These are phyloP conservation scores for Eilema caniola DNA, from an alignment of 2,888 invertebrate species.

Conservation along the genomic window DNA sequence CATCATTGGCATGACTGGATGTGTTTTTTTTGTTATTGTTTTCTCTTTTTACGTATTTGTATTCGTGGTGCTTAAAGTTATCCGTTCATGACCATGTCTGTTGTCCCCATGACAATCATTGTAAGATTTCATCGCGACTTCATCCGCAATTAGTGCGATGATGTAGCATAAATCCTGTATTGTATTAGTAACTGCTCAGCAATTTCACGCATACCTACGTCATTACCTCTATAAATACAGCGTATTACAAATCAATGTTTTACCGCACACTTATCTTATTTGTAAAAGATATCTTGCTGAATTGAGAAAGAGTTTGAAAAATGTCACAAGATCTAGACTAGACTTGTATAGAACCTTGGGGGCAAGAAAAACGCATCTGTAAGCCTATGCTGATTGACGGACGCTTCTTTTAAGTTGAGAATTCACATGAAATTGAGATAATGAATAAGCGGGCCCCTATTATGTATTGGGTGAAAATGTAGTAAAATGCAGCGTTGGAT, in stretches of 20 bases:
- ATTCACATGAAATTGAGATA: too few species aligned
- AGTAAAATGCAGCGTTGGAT: neutral
- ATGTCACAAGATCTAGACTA: neutral
- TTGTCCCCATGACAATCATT: neutral
- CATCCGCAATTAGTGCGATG: conserved; percentile 6
- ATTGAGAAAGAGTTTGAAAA: neutral
- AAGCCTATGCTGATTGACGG: too few species aligned
- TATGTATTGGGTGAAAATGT: too few species aligned
- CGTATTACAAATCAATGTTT: neutral
- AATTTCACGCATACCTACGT: neutral
- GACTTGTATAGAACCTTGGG: neutral
- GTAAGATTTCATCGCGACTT: neutral
- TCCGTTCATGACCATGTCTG: conserved; percentile 2
- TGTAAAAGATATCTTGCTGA: neutral
- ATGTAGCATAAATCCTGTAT: conserved; percentile 10
- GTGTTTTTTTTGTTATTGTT: conserved; percentile 1
- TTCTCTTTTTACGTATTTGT: conserved; percentile 11
- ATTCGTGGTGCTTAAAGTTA: neutral
- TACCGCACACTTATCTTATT: neutral
- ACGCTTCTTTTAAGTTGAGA: too few species aligned
- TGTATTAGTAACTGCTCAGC: conserved; percentile 9
- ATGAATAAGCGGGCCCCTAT: too few species aligned
- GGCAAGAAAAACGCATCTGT: too few species aligned
- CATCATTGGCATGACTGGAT: conserved; percentile 6
- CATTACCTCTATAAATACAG: neutral